Base-by-base conservation (phyloP, 2,888 invertebrate genomes). In the Eustalomyia histrio region DNA sequence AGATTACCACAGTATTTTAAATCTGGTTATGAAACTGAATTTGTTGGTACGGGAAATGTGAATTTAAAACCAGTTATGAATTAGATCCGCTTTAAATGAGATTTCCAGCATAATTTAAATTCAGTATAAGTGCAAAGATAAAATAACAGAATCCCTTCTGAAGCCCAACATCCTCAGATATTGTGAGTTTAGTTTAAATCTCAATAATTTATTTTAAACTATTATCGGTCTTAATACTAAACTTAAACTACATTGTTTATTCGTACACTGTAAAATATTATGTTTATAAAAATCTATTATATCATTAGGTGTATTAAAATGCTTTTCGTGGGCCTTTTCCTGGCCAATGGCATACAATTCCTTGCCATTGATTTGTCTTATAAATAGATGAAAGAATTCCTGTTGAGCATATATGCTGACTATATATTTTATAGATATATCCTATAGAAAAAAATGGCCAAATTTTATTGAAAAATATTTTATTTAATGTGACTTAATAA, bases 251-350 rank as follows among this genome's bases (percentile, higher is more conserved):
- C 86, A 84, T 60, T 83, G 83, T 76, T 88, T 89, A 83, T 90
- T 90, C 84, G 88, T 90, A 86, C 90, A 90, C 76, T 89, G 86
- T 14, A 90, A 85, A 76, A 86, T 83, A 73, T 90, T 87, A 33
- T 87, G 83, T 64, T 83, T 83, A 76, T 90, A 89, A 83, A 90
- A 90, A 47, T 90, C 90, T 67, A 90, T 87, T 21, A 90, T 90
- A 75, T 90, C 88, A 71, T 86, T 86, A 74, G 90, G 90, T 21
- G 89, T 86, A 24, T 84, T 81, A 69, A 90, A 90, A 50, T 85
- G 83, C 9, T 87, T 88, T 39, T 90, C 90, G n/a, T 87, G 84
- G 1, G 86, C 84, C 81, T 90, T 90, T 57, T 84, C 83, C 24
- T 90, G 89, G 0, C 90, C 90, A 16, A 90, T 88, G 73, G 87